Base-by-base conservation (phyloP, 2,113 vertebrate genomes). In the Microtus ochrogaster region DNA sequence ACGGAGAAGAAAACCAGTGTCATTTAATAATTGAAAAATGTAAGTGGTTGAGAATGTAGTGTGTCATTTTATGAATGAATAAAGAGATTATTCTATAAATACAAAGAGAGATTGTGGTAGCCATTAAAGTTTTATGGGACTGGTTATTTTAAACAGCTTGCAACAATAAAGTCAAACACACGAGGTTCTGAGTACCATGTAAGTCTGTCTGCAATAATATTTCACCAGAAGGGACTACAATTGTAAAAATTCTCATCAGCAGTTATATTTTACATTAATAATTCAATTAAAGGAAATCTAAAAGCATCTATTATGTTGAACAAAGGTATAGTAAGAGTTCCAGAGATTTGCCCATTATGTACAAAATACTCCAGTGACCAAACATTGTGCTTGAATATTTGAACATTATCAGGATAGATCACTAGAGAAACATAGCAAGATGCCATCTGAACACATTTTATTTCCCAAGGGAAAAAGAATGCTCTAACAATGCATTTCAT, bases 101-200 rank as follows among this genome's bases (percentile, higher is more conserved):
- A 84, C 89, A 98, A 89, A 93, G 94, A 79, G 70, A 98, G 96
- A 98, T 98, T 98, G 88, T 52, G 91, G 94, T 94, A 74, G 77
- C 93, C 65, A 97, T 98, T 98, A 98, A 98, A 98, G 92, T 98
- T 98, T 98, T 98, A 98, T 98, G 94, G 98, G 72, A 82, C 78
- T 97, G 84, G 98, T 96, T 98, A 94, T 97, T 98, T 98, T 98
- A 98, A 98, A 98, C 84, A 97, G 72, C 97, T 98, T 97, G 90
- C 79, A 97, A 97, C 91, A 87, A 96, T 97, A 98, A 98, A 98
- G 97, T 96, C 89, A 96, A 58, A 97, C 95, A 92, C 96, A 97
- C 90, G 93, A 98, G 93, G 12, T 96, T 96, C 21, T 95, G 93
- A 98, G 94, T 49, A 92, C 85, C 84, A 86, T 90, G 91, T 95